phyloP scores from a whole-genome alignment of 2,113 vertebrate species.

The Pygoscelis antarcticus region DNA sequence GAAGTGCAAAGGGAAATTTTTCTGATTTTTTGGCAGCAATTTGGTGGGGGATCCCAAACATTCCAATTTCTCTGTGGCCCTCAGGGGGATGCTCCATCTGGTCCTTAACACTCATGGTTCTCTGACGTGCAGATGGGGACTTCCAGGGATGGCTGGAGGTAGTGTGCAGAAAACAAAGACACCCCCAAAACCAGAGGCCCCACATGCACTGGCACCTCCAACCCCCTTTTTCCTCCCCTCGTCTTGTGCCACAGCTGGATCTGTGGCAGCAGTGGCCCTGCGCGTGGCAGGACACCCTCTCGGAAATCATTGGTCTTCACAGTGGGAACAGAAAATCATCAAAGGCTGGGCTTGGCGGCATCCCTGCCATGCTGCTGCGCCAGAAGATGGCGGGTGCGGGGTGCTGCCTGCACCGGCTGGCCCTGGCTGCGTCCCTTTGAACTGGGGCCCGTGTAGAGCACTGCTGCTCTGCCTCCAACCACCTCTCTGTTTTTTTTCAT shows the following conservation, averaged over 20 bases:
- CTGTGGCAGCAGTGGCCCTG: neutral
- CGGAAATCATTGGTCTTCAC: constrained; percentile 72
- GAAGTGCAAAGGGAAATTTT: neutral
- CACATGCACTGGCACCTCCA: fast-evolving
- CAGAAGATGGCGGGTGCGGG: neutral
- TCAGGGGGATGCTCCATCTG: neutral
- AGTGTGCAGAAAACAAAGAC: neutral
- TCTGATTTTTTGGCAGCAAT: neutral
- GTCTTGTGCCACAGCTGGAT: neutral
- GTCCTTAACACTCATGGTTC: neutral
- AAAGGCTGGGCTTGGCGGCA: constrained; percentile 60
- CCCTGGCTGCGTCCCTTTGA: constrained; percentile 45
- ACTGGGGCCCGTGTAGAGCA: constrained; percentile 11
- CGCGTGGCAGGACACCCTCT: constrained; percentile 17
- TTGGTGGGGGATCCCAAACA: neutral
- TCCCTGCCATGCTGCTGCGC: neutral
- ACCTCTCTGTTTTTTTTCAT: neutral
- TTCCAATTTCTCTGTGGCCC: neutral
- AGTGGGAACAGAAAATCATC: constrained; percentile 59
- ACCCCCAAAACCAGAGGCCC: neutral
- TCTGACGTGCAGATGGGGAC: fast-evolving
- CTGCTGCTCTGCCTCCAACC: neutral
- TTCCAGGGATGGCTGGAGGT: neutral
- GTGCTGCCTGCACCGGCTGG: neutral
- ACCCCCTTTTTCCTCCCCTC: neutral